Evolutionary conservation across 2,888 invertebrate species (phyloP), one percentile per base, ranked within the genome.

Genomic region (Sesia bembeciformis): DNA sequence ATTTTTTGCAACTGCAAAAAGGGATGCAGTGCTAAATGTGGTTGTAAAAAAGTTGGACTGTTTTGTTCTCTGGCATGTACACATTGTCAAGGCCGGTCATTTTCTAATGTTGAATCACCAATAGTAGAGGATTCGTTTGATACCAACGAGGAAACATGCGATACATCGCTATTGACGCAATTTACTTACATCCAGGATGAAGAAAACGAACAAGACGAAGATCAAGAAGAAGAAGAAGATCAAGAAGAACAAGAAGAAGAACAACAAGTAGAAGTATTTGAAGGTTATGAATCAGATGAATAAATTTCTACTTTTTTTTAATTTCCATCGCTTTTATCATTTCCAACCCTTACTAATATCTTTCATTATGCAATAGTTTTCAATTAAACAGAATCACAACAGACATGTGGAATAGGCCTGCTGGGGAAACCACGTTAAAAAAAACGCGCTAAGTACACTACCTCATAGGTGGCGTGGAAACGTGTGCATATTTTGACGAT

Each of bases 41-140:
- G 59, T 52, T 60, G 60, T 49, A 58, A 60, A 62, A 63, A 64
- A 60, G 60, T 64, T 41, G 60, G 61, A 55, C 56, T 67, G 61
- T 64, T 55, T 58, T 65, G 62, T 62, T 65, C 62, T 56, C 38
- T 54, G 51, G 62, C 58, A 56, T 63, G 61, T 51, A 60, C 58
- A 54, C 53, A 58, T 57, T 62, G 60, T 60, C 63, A 62, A 63
- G 62, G 62, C 57, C 57, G 54, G 54, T 61, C n/a, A 39, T 64
- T 62, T 54, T 64, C 60, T 49, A 63, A 61, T 59, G 51, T 53
- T 59, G 62, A 66, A 60, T 62, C 58, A 55, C 54, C 53, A 58
- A 56, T 57, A 60, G 50, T 55, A n/a, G 61, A 62, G 54, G 58
- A 60, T 58, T 56, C 56, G 53, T 57, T 58, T 56, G 58, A 51